A percentile compares a stretch with the other conserved stretches of the same genome.
phyloP scores from a whole-genome alignment of 2,113 vertebrate species.

The Lagopus muta region DNA sequence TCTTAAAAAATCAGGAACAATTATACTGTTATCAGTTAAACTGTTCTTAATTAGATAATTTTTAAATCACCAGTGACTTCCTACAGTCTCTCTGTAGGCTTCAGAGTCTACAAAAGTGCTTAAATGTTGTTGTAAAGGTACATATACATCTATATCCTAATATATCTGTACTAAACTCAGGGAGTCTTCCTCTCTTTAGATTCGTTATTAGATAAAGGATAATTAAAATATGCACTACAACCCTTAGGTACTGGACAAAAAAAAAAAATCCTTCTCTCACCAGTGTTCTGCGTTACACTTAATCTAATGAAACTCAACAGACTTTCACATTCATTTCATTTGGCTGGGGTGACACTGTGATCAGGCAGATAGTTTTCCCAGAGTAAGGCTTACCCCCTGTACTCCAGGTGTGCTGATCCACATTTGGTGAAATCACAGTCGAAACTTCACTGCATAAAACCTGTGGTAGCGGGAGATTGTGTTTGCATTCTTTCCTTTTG shows the following conservation, averaged over 20 bases:
- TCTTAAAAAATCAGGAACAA: not conserved
- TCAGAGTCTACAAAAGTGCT: not conserved
- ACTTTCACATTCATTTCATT: not conserved
- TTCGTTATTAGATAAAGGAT: not conserved
- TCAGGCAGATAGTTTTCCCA: no score
- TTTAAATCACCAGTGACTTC: not conserved
- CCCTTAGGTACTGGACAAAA: not conserved
- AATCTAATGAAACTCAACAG: not conserved
- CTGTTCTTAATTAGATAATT: not conserved
- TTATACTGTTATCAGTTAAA: not conserved
- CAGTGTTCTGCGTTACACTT: not conserved
- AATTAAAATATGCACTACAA: not conserved
- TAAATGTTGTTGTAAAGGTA: not conserved
- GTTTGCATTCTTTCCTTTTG: no score
- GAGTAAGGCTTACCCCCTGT: no score
- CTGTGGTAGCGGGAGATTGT: no score
- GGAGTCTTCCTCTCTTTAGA: not conserved
- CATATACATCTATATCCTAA: accelerated
- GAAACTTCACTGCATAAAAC: no score
- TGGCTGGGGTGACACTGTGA: no score
- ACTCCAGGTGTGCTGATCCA: no score
- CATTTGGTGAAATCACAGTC: no score
- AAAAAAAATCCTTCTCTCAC: not conserved
- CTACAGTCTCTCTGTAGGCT: not conserved
- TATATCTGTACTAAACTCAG: not conserved